A percentile compares a stretch with the other conserved stretches of the same genome.
Evolutionary conservation across 2,113 vertebrate genomes (phyloP).

Genomic region (Barnardius zonarius): DNA sequence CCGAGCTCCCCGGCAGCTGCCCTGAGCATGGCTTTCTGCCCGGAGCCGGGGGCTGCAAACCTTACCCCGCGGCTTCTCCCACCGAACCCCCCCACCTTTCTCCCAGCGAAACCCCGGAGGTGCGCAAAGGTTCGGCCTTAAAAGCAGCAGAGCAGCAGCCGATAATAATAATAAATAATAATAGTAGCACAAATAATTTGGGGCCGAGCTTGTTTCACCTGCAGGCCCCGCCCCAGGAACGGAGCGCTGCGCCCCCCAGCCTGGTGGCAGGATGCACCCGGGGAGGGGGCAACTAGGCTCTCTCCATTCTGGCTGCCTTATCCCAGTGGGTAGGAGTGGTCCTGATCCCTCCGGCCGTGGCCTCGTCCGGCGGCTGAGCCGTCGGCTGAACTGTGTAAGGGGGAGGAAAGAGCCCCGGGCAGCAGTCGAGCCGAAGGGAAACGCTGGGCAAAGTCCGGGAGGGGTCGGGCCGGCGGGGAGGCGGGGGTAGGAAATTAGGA

Average conservation of each 20-base stretch:
- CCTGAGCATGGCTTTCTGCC: background rate
- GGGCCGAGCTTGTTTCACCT: background rate
- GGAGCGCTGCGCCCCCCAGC: background rate
- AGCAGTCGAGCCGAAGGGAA: background rate
- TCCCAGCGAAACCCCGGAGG: too few species aligned
- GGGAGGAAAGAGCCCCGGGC: too few species aligned
- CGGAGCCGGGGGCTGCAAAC: background rate
- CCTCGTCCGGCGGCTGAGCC: background rate
- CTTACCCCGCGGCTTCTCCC: background rate
- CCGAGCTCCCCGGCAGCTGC: background rate
- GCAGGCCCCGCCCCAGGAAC: background rate
- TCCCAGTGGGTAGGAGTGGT: background rate
- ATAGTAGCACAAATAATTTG: background rate
- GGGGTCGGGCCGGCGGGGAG: background rate
- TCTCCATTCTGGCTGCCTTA: background rate
- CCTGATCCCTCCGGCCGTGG: background rate
- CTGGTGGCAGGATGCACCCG: background rate
- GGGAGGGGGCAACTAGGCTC: too few species aligned
- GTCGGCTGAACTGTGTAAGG: background rate
- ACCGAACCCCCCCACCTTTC: too few species aligned
- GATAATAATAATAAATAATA: background rate
- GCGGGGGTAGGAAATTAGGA: background rate
- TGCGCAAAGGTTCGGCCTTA: background rate
- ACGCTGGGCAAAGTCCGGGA: background rate
- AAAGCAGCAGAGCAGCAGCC: background rate